A percentile compares a stretch with the other conserved stretches of the same genome.
Conservation (phyloP, 2,888 invertebrate species). For the Chaetogeoica ovagalla region DNA sequence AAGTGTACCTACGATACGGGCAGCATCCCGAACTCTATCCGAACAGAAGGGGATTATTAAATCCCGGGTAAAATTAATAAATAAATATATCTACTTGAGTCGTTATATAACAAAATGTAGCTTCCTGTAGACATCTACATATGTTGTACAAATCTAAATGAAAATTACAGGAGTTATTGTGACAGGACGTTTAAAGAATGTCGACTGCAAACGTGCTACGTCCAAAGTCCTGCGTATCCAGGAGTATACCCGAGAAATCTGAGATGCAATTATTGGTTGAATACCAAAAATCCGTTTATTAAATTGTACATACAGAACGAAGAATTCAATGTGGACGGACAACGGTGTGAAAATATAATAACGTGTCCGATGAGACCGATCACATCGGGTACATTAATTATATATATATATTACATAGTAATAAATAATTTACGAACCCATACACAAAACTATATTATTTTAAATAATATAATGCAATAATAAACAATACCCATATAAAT, state of each 20-base stretch:
- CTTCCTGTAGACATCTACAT: too few relatives aligned
- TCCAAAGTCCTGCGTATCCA: slow-evolving; percentile 90
- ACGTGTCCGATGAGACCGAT: slow-evolving; percentile 91
- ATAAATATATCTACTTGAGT: too few relatives aligned
- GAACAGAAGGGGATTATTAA: slow-evolving; percentile 83
- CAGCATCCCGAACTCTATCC: slow-evolving; percentile 92
- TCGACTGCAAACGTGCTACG: slow-evolving; percentile 87
- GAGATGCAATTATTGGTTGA: slow-evolving; percentile 87
- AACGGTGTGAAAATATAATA: slow-evolving; percentile 92
- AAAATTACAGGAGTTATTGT: slow-evolving; percentile 73
- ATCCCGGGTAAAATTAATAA: slow-evolving; percentile 69
- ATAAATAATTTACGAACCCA: too few relatives aligned
- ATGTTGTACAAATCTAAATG: too few relatives aligned
- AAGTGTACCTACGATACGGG: slow-evolving; percentile 87
- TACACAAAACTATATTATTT: too few relatives aligned
- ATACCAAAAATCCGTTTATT: slow-evolving; percentile 85
- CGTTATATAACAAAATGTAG: too few relatives aligned
- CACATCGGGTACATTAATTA: slow-evolving; percentile 68
- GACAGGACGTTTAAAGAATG: slow-evolving; percentile 86
- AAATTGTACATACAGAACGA: slow-evolving; percentile 78
- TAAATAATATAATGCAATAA: too few relatives aligned
- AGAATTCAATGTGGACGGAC: slow-evolving; percentile 91
- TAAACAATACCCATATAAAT: too few relatives aligned
- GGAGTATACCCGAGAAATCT: slow-evolving; percentile 88
- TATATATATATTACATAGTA: too few relatives aligned